Percentiles rank a stretch among this genome's conserved stretches.
Conservation (phyloP, 2,888 invertebrate species). For the Fabriciana adippe region DNA sequence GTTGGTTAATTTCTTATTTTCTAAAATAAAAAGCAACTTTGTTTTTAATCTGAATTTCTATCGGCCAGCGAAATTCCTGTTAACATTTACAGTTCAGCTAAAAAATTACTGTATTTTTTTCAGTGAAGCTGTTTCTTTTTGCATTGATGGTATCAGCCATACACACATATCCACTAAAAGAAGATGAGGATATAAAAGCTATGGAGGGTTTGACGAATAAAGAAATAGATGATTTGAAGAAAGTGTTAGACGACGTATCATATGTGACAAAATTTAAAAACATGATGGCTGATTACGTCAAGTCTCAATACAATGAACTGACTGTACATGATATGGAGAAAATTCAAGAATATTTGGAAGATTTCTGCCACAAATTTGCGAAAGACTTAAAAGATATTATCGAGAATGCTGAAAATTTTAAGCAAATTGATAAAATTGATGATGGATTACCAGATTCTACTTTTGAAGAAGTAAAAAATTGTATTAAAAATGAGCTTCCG, state of each 20-base stretch:
- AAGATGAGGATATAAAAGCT: constrained; percentile 22
- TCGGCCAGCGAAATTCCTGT: too few species aligned
- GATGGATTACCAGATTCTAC: constrained; percentile 44
- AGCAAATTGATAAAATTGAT: constrained; percentile 32
- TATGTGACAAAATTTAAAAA: constrained; percentile 46
- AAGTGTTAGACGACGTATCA: constrained; percentile 30
- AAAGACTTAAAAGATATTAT: constrained; percentile 46
- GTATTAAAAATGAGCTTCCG: constrained; percentile 42
- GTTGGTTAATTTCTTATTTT: too few species aligned
- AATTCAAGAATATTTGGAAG: constrained; percentile 45
- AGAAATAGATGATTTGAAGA: constrained; percentile 29
- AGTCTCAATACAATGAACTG: constrained; percentile 41
- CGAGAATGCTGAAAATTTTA: constrained; percentile 23
- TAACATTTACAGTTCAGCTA: background rate
- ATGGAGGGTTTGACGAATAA: constrained; percentile 16
- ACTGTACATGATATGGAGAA: constrained; percentile 39
- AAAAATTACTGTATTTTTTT: constrained; percentile 10
- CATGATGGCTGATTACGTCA: constrained; percentile 45
- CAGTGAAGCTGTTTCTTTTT: constrained; percentile 29
- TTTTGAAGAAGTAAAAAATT: constrained; percentile 44
- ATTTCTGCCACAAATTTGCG: constrained; percentile 48
- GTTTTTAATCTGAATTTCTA: too few species aligned
- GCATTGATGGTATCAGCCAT: constrained; percentile 20
- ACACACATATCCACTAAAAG: constrained; percentile 27
- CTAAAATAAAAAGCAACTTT: too few species aligned